phyloP scores from a whole-genome alignment of 2,888 invertebrate genomes.

The Leptopilina myrica region DNA sequence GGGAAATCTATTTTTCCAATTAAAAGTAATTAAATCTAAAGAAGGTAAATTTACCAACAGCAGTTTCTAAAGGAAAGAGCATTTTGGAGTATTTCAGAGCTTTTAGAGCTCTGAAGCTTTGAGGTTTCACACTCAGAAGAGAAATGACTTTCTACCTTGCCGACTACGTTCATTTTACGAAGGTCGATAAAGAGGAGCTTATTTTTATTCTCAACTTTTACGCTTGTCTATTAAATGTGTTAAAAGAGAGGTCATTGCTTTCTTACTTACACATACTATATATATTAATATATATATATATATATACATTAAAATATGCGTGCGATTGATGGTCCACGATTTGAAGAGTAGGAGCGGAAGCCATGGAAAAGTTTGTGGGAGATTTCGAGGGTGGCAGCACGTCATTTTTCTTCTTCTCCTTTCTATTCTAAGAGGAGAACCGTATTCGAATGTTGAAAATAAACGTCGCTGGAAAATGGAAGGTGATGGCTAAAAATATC shows the following conservation, averaged over 20 bases:
- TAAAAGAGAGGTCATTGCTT: conserved; percentile 30
- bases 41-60: conserved; percentile 28
- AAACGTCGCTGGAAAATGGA: conserved; percentile 73
- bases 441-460: conserved; percentile 66
- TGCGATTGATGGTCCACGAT: neutral
- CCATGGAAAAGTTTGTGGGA: conserved; percentile 46
- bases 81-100: neutral
- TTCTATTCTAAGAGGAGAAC: conserved; percentile 53
- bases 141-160: conserved; percentile 19
- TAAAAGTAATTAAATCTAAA: neutral
- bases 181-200: neutral
- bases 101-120: too few relatives aligned
- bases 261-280: neutral
- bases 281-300: too few relatives aligned
- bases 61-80: neutral
- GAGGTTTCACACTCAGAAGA: neutral
- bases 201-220: neutral
- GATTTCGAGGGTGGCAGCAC: conserved; percentile 55
- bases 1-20: too few relatives aligned
- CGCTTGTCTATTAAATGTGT: neutral
- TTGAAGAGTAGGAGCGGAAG: neutral
- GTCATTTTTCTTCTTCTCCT: conserved; percentile 46
- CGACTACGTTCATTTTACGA: neutral
- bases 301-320: too few relatives aligned
- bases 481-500: conserved; percentile 71